A percentile compares a stretch with the other conserved stretches of the same genome.
Evolutionary conservation across 2,113 vertebrate species (phyloP).

Genomic region (Gavialis gangeticus): DNA sequence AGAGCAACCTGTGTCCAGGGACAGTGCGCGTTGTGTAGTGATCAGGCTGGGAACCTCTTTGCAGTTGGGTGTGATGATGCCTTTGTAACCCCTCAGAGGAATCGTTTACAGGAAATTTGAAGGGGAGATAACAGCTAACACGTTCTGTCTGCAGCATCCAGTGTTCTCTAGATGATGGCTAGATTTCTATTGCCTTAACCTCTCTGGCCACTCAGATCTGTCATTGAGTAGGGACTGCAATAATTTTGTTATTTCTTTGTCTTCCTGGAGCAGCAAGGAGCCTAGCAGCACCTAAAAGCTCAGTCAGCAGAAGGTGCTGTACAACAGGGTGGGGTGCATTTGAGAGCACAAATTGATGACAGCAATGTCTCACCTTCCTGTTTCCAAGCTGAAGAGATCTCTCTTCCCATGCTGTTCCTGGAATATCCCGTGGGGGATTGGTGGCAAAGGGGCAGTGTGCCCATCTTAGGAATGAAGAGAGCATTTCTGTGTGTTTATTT

Average conservation of each 20-base stretch:
- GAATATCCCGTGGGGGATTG: accelerated
- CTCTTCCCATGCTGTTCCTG: not conserved
- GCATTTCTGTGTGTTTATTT: not conserved
- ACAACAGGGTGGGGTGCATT: not conserved
- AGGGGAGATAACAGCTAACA: not conserved
- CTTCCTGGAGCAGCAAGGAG: not conserved
- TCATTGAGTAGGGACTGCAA: not conserved
- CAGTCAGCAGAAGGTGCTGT: not conserved
- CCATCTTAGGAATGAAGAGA: not conserved
- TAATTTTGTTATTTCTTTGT: not conserved
- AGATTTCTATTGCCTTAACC: not conserved
- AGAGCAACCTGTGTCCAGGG: not conserved
- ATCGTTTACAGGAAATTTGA: constrained; percentile 32
- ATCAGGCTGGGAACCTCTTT: not conserved
- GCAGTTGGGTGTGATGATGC: not conserved
- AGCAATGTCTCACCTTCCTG: not conserved
- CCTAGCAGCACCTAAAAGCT: not conserved
- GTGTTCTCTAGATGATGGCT: not conserved
- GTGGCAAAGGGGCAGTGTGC: not conserved
- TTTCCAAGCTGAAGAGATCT: accelerated
- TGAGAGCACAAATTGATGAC: not conserved
- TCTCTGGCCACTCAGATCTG: not conserved
- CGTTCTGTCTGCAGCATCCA: not conserved
- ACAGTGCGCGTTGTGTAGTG: not conserved
- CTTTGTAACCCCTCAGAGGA: not conserved